Percentiles rank a stretch among this genome's conserved stretches.
These are phyloP conservation scores for Zaprionus inermis DNA, from an alignment of 1,140 invertebrate species.

Conservation along the genomic window DNA sequence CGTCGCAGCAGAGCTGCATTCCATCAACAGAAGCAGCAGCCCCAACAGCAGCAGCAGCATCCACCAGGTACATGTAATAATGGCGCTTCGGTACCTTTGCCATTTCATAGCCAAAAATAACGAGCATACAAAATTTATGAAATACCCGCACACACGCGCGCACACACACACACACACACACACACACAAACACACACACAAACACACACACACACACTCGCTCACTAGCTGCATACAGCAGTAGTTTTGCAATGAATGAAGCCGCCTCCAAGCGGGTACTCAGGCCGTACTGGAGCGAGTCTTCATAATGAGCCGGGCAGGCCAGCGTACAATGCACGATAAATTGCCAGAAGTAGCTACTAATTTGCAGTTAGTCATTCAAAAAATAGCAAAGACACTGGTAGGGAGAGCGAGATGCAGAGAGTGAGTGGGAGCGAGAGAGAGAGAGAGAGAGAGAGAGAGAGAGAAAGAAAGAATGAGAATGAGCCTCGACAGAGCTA, in stretches of 20 bases:
- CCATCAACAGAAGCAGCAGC: neutral
- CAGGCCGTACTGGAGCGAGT: constrained; percentile 5
- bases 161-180: neutral
- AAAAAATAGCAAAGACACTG: constrained; percentile 33
- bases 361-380: constrained; percentile 78
- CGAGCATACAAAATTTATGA: constrained; percentile 73
- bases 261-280: neutral
- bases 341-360: constrained; percentile 79
- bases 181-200: constrained; percentile 17
- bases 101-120: constrained; percentile 73
- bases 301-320: constrained; percentile 66
- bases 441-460: neutral
- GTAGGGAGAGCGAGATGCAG: neutral
- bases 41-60: constrained; percentile 1
- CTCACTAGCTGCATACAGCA: neutral
- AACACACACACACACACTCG: neutral
- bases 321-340: constrained; percentile 61
- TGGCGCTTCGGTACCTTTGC: constrained; percentile 53
- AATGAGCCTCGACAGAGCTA: neutral
- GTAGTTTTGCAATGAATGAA: constrained; percentile 15
- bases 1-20: neutral
- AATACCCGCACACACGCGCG: constrained; percentile 46
- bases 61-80: constrained; percentile 31
- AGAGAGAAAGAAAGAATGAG: neutral
- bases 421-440: constrained; percentile 13